Percentiles rank a stretch among this genome's conserved stretches.
These are phyloP conservation scores for Carcharodon carcharias DNA, from an alignment of 2,797 vertebrate species.

Conservation along the genomic window DNA sequence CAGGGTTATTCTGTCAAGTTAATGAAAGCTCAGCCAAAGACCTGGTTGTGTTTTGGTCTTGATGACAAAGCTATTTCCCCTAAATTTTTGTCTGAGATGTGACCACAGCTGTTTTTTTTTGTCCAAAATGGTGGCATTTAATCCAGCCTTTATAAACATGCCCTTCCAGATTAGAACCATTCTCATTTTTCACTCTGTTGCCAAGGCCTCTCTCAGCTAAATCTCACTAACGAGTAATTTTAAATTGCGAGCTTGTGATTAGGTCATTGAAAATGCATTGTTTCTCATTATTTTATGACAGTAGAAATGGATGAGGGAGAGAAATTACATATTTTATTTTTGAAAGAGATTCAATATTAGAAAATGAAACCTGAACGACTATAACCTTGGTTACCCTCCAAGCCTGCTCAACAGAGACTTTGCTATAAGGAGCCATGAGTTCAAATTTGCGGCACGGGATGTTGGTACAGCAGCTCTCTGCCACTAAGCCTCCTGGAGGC, in stretches of 20 bases:
- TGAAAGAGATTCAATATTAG: conserved; percentile 24
- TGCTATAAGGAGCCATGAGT: neutral
- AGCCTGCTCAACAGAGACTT: neutral
- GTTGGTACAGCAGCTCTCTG: neutral
- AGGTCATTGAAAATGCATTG: conserved; percentile 31
- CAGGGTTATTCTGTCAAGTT: neutral
- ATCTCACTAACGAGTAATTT: conserved; percentile 31
- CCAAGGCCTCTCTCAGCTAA: neutral
- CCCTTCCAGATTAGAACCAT: neutral
- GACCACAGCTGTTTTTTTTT: neutral
- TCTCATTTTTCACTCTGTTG: neutral
- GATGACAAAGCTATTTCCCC: neutral
- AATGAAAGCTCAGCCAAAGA: neutral
- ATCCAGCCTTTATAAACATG: neutral
- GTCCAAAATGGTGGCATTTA: neutral
- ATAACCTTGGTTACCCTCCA: conserved; percentile 19
- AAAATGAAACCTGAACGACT: conserved; percentile 15
- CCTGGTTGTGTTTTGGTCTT: neutral
- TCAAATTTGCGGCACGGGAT: neutral
- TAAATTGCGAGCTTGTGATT: conserved; percentile 26
- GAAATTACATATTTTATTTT: conserved; percentile 33
- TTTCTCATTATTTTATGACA: conserved; percentile 31
- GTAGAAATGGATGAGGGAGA: conserved; percentile 33
- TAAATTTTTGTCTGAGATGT: neutral
- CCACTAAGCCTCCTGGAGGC: neutral